Conservation (phyloP, 2,113 vertebrate genomes). For the Platanista minor region DNA sequence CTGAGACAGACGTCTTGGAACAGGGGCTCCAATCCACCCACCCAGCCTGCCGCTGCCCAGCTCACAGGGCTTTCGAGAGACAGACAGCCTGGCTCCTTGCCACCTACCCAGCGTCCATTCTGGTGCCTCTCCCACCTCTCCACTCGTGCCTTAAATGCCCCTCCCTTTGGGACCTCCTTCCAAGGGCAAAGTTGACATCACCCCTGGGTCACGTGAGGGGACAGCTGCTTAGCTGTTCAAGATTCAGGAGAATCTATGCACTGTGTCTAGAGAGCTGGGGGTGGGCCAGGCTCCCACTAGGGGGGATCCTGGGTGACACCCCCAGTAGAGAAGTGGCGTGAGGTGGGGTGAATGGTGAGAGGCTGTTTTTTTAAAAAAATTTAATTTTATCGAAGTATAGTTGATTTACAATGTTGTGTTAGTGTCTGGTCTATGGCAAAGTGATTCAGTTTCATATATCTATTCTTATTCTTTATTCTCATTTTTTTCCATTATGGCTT, state of each 20-base stretch:
- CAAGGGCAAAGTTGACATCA: not conserved
- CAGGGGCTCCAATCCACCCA: not conserved
- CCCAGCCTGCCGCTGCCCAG: not conserved
- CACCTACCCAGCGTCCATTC: not conserved
- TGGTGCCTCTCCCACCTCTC: not conserved
- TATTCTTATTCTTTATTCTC: not conserved
- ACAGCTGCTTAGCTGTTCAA: not conserved
- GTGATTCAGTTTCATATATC: not conserved
- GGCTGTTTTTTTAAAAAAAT: not conserved
- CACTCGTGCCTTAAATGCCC: not conserved
- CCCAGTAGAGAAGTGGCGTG: not conserved
- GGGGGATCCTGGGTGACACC: not conserved
- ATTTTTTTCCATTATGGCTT: not conserved
- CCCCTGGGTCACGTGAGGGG: not conserved
- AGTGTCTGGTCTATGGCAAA: not conserved
- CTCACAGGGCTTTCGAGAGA: not conserved
- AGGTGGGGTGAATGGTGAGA: no score
- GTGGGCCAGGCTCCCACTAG: not conserved
- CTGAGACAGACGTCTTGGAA: not conserved
- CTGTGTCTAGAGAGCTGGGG: not conserved
- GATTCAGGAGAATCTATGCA: not conserved
- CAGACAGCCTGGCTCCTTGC: not conserved
- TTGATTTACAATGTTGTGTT: not conserved
- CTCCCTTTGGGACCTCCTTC: not conserved
- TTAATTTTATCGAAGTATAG: not conserved